Base-by-base conservation (phyloP, 2,888 invertebrate genomes). In the Pelosia muscerda region DNA sequence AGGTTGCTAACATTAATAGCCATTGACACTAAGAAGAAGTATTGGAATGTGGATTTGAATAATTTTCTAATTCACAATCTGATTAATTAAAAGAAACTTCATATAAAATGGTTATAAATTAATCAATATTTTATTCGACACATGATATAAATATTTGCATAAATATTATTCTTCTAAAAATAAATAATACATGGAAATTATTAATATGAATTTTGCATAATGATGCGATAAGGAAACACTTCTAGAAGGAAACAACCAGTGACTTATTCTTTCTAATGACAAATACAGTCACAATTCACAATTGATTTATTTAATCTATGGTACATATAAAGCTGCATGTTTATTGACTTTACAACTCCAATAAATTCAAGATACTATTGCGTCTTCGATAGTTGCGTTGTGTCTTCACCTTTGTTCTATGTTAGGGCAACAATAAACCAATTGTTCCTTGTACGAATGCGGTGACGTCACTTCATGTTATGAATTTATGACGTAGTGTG, bases 381-480 rank as follows among this genome's bases (percentile, higher is more conserved):
- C 55, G 66, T 72, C 54, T 66, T 22, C 19, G 49, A 61, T 66
- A 60, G 69, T 64, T n/a, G n/a, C n/a, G n/a, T n/a, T n/a, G n/a
- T n/a, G n/a, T 61, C 31, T 57, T 66, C 69, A 76, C 65, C n/a
- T 53, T 38, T 13, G 28, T 66, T 65, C 73, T 62, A 72, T 74
- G 71, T 69, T 68, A 72, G 76, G 70, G 23, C 60, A 68, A 78
- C 76, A 76, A 79, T 79, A 62, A n/a, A 38, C 10, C 56, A 58
- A 74, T 79, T 79, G 79, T 79, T 63, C 74, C 70, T 57, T 63
- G 68, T 70, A 68, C 66, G 74, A 62, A 31, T 38, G 38, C 57
- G 60, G 28, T 74, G 70, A 74, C 63, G 67, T 74, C 56, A 59
- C 22, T 31, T n/a, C 25, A 26, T 59, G n/a, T 61, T 54, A 4